Evolutionary conservation across 2,888 invertebrate genomes (phyloP), one percentile per base, ranked within the genome.

Genomic region (Camponotus fellah): DNA sequence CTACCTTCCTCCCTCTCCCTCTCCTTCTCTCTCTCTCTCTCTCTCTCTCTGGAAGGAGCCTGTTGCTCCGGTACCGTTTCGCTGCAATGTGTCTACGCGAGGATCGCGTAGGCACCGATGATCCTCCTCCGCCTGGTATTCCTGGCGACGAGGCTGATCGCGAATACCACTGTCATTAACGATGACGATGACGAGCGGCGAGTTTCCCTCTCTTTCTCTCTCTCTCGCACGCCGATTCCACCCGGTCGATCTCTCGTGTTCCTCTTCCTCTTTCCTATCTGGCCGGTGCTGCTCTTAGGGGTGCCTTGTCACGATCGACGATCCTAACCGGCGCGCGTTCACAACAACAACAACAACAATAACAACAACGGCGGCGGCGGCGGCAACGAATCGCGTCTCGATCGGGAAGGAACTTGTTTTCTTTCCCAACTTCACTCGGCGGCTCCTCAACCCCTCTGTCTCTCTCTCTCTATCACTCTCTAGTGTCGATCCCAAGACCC

Each of bases 11-110:
- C 88, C 65, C 77, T 82, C 85, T 84, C 87, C 86, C 87, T 85
- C 85, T 82, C 82, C 82, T 86, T 34, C 56, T 79, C 58, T 76
- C 74, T 60, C 64, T 82, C 74, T 76, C 64, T 82, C 74, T 76
- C 72, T 65, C 85, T 64, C 53, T 40, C 66, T 37, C 72, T 60
- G 88, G 84, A 87, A 87, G 86, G 87, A 87, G 90, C 90, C 90
- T 90, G 90, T 90, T 90, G 90, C 90, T 90, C 91, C 87, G 40
- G 87, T 87, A 85, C 87, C 86, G 83, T 64, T 82, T 86, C 90
- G 88, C 87, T 86, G 88, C 87, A 84, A 86, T 90, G 88, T 85
- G 84, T 84, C 87, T 80, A 77, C 56, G 60, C 83, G 89, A 83
- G 85, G 85, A 87, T 89, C 88, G 72, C 77, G 80, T 53, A 53